Evolutionary conservation across 2,797 vertebrate species (phyloP), one percentile per base, ranked within the genome.

Genomic region (Chaenodraco wilsoni): DNA sequence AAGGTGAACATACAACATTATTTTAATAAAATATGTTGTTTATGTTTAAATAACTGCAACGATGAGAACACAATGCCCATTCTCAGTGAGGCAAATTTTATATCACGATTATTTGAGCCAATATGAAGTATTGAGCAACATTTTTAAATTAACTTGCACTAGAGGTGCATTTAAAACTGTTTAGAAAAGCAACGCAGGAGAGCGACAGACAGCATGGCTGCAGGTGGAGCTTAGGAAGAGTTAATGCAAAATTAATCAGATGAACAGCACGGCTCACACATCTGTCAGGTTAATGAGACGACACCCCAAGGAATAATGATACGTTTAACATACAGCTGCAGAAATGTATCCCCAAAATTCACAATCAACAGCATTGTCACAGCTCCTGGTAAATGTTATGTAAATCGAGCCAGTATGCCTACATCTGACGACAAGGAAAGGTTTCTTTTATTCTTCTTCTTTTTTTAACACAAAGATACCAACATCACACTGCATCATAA

Each of bases 231-330:
- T 93, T 92, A 92, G 90, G 89, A 89, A 31, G 89, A 87, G 87
- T 90, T 92, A 89, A 89, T 44, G 88, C 69, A 89, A 91, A 94
- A 82, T 90, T 87, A 94, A 95, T 94, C 93, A 94, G 93, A 84
- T 0, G 76, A 94, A 88, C 85, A 70, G 89, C 60, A 61, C 64
- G 63, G 83, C 92, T 96, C 94, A 90, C 93, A 93, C 95, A 94
- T 96, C 95, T 95, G 95, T 96, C 96, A 95, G 94, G 95, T 94
- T 96, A 97, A 97, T 96, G 95, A 96, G 95, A 90, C 93, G 91
- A 94, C 3, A 93, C 95, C 93, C 79, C 87, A 88, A 92, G 93
- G 95, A 95, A 94, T 95, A 95, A 96, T 95, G 94, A 96, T 89
- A 91, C 94, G 94, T 96, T 96, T 95, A 9, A 94, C 93, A 95